Evolutionary conservation across 2,888 invertebrate genomes (phyloP), one percentile per base, ranked within the genome.

Genomic region (Rhagophthalmus giganteus): DNA sequence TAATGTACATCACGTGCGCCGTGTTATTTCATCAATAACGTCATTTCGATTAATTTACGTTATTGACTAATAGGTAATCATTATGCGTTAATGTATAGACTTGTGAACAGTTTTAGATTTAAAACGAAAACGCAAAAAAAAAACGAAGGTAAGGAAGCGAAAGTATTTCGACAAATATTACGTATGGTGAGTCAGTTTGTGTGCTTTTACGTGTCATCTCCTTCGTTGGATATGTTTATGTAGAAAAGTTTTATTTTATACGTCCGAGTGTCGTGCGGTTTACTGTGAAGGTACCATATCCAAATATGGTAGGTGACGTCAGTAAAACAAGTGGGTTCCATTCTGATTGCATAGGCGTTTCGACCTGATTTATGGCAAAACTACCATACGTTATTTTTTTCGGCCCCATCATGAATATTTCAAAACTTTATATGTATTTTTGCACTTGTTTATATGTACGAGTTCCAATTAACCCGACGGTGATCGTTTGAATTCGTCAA

Each of bases 241-340:
- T 7, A 25, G 20, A 9, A 27, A n/a, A 16, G 14, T 15, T 30
- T 30, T 27, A 37, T 50, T 54, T 44, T 24, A 32, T 38, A 16
- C 38, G 33, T 20, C 40, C 31, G 15, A 44, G 39, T 51, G 46
- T 47, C 47, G 38, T 42, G 47, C 52, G 52, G 46, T 47, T 52
- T 52, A 47, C 52, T 47, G 27, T 47, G 41, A 52, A 46, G 31
- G 48, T 48, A 48, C 38, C 56, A 48, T 56, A 31, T 37, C 62
- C 64, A 59, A 64, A 64, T 60, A 62, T 41, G 64, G 64, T 47
- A 39, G 37, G 51, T 61, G 61, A 62, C 60, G 62, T 62, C 51
- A 59, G 34, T 14, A 42, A 27, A 47, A 42, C 44, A 59, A 60
- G 61, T 61, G 62, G 64, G 53, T 61, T 58, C 50, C 44, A 41